Percentiles rank a stretch among this genome's conserved stretches.
These are phyloP conservation scores for Taurulus bubalis DNA, from an alignment of 2,113 vertebrate genomes.

Conservation along the genomic window DNA sequence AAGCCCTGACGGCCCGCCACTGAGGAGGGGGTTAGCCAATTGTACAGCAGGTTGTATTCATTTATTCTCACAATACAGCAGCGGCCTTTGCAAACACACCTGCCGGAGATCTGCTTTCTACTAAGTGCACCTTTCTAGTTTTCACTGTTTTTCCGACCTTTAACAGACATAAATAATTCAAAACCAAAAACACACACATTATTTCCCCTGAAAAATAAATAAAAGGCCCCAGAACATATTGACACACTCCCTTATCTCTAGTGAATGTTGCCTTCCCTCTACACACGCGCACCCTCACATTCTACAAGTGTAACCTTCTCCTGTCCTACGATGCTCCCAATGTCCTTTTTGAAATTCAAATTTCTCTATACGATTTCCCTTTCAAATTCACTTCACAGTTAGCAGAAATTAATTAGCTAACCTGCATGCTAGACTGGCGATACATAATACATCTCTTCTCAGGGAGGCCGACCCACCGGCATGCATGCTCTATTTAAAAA, in stretches of 20 bases:
- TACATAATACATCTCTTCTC: constrained; percentile 59
- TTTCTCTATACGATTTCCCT: constrained; percentile 59
- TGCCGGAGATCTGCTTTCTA: not conserved
- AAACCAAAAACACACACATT: not conserved
- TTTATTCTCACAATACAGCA: too few relatives aligned
- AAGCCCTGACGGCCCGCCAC: too few relatives aligned
- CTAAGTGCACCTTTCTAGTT: not conserved
- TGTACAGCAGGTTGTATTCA: too few relatives aligned
- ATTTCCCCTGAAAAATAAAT: not conserved
- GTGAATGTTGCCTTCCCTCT: constrained; percentile 20
- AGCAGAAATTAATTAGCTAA: constrained; percentile 77
- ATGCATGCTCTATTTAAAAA: not conserved
- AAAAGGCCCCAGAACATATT: not conserved
- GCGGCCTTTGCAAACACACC: not conserved
- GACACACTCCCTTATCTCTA: constrained; percentile 2
- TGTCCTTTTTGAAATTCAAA: constrained; percentile 64
- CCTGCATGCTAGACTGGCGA: constrained; percentile 64
- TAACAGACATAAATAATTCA: not conserved
- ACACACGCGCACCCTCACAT: constrained; percentile 20
- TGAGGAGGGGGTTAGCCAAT: not conserved
- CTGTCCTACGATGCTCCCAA: constrained; percentile 26
- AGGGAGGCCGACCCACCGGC: constrained; percentile 29
- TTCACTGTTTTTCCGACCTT: not conserved
- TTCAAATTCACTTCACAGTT: constrained; percentile 66
- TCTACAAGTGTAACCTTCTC: constrained; percentile 57